Conservation (phyloP, 2,113 vertebrate genomes). For the Aptenodytes forsteri region DNA sequence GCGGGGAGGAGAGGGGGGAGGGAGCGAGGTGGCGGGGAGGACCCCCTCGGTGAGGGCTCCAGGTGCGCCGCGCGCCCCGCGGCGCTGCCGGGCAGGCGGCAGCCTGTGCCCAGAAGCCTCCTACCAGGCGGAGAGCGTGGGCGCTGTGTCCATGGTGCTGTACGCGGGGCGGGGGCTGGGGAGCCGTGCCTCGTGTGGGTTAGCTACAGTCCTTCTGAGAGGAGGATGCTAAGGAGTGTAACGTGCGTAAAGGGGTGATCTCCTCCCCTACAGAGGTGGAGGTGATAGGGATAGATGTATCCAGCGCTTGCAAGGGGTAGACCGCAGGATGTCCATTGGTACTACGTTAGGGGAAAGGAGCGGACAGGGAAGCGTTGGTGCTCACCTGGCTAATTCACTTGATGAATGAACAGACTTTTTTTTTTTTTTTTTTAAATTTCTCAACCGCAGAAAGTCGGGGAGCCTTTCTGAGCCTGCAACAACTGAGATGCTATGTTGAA, state of each 20-base stretch:
- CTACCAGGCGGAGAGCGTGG: background rate
- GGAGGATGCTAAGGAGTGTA: background rate
- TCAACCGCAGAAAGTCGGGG: background rate
- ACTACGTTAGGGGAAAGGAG: background rate
- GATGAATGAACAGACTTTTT: background rate
- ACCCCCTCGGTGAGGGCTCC: background rate
- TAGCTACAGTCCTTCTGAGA: background rate
- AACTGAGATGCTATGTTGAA: conserved; percentile 15
- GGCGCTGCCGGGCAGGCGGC: background rate
- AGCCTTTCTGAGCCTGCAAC: conserved; percentile 12
- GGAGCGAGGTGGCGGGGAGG: background rate
- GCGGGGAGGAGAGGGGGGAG: background rate
- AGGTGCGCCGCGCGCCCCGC: background rate
- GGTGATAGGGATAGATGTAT: background rate
- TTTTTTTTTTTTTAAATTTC: background rate
- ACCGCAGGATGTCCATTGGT: fast-evolving
- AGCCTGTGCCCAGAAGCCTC: background rate
- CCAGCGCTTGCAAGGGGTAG: background rate
- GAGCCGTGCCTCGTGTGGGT: background rate
- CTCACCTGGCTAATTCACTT: background rate
- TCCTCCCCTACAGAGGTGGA: fast-evolving
- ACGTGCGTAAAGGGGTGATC: background rate
- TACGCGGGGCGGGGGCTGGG: background rate
- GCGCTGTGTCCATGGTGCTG: conserved; percentile 59
- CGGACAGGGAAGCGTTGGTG: background rate